These are phyloP conservation scores for Gyps fulvus DNA, from an alignment of 2,113 vertebrate genomes.

Conservation along the genomic window DNA sequence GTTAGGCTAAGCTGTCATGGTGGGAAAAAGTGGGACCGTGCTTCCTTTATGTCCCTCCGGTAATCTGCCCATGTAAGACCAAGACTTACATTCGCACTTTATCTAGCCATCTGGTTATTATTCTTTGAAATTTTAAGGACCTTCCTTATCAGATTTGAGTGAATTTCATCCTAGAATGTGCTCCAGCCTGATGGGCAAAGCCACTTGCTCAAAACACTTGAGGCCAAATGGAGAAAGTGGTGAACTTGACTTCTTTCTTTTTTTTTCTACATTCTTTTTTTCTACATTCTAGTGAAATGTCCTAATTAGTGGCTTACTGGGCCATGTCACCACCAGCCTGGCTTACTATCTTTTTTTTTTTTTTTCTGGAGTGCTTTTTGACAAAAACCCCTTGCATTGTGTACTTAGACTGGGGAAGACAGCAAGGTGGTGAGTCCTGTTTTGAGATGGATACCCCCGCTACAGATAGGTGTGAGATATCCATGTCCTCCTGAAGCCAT, in stretches of 20 bases:
- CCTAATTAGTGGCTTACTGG: background rate
- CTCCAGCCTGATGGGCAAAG: background rate
- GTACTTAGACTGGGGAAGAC: background rate
- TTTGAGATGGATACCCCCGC: background rate
- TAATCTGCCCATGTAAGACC: background rate
- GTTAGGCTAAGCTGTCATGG: background rate
- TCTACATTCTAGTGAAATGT: background rate
- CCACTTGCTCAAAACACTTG: background rate
- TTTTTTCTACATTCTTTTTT: background rate
- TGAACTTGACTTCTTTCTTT: background rate
- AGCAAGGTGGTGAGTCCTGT: background rate
- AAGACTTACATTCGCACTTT: background rate
- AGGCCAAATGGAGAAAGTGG: background rate
- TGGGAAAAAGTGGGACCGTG: background rate
- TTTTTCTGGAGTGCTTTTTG: background rate
- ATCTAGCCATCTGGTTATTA: background rate
- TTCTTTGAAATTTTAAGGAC: background rate
- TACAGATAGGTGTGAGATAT: background rate
- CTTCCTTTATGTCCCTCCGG: background rate
- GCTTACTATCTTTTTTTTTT: background rate
- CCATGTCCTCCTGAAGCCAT: background rate
- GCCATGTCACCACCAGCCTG: background rate
- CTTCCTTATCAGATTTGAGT: background rate
- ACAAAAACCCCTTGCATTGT: accelerated
- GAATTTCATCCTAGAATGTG: background rate